phyloP scores from a whole-genome alignment of 1,140 invertebrate genomes.

The Caligus rogercresseyi region DNA sequence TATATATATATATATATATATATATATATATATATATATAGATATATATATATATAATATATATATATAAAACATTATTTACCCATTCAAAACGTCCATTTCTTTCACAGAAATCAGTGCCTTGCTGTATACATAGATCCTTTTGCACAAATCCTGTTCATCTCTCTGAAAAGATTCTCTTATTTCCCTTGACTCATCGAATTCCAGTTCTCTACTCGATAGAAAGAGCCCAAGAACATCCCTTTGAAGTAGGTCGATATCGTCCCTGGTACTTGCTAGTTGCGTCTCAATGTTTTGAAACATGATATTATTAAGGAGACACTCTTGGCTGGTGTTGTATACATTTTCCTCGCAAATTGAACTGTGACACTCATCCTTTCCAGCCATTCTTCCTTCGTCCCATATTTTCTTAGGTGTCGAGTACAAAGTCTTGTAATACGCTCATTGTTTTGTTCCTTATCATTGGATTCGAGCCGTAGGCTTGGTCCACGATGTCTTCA shows the following conservation, averaged over 20 bases:
- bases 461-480: not conserved
- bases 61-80: no score
- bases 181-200: not conserved
- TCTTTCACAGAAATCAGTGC: not conserved
- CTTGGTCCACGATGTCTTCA: not conserved
- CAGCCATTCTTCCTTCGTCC: not conserved
- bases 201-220: not conserved
- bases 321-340: not conserved
- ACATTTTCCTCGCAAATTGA: not conserved
- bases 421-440: not conserved
- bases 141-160: not conserved
- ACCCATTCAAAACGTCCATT: not conserved
- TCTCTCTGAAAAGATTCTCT: no score
- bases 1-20: no score
- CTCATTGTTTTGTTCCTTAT: not conserved
- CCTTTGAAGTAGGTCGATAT: not conserved
- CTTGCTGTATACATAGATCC: not conserved
- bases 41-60: no score
- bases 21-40: no score
- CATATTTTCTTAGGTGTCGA: not conserved
- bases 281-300: not conserved
- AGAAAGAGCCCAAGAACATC: not conserved
- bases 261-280: not conserved
- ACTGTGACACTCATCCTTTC: not conserved
- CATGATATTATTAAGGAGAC: not conserved